Evolutionary conservation across 2,888 invertebrate species (phyloP), one percentile per base, ranked within the genome.

Genomic region (Phoronis australis): DNA sequence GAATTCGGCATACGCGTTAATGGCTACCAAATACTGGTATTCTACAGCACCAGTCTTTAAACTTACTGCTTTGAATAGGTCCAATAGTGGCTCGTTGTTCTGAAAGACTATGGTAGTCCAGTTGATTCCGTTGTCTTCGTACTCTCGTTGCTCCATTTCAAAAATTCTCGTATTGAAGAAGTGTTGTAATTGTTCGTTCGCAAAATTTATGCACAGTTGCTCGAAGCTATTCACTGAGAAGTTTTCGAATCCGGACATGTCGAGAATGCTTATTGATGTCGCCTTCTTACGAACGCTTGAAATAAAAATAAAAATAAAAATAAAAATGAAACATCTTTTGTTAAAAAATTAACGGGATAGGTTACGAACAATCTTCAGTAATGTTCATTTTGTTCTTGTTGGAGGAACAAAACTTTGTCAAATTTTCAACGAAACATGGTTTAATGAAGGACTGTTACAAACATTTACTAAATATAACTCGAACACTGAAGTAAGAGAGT

Each of bases 151-250:
- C 50, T 73, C 73, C 52, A 59, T 56, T 0, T 60, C 53, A 54
- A 74, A 74, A 38, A 74, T 65, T 48, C 72, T 67, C 42, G 69
- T 65, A 50, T 73, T 74, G 55, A 74, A 74, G 56, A 61, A 71
- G 48, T 60, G 62, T 56, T 74, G 74, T 22, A 73, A 59, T 55
- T 73, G 66, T 45, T 74, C 74, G 54, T 74, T 74, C 39, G 74
- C 69, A 4, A 66, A 59, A 52, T 74, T 74, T 38, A 74, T 73
- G 52, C 73, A 74, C 42, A 74, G 59, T 51, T 65, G 65, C 47
- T 71, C 71, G 49, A 71, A 66, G 50, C 68, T 67, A 59, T 73
- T 73, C 27, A 52, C 45, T 6, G 60, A 53, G 46, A 69, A 65
- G 51, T 71, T 66, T 51, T 73, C 72, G 59, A 73, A 73, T 6